A percentile compares a stretch with the other conserved stretches of the same genome.
These are phyloP conservation scores for Cryptocheilus praepositus DNA, from an alignment of 2,888 invertebrate genomes.

Conservation along the genomic window DNA sequence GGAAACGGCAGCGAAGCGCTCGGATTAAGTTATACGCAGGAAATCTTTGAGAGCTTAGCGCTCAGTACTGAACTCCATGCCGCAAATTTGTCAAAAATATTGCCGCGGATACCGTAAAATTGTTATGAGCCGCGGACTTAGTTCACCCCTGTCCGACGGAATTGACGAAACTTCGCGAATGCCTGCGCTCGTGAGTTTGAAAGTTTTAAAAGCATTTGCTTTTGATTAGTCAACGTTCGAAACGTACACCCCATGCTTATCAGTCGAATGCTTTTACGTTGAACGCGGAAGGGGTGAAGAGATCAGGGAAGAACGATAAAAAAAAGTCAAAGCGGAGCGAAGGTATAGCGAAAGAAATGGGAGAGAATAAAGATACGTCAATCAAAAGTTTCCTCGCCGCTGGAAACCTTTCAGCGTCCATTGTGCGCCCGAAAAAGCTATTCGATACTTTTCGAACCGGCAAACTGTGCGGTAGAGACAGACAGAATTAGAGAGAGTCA, in stretches of 20 bases:
- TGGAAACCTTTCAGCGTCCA: slow-evolving; percentile 57
- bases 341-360: slow-evolving; percentile 8
- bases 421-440: slow-evolving; percentile 50
- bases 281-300: slow-evolving; percentile 1
- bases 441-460: slow-evolving; percentile 61
- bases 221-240: no score
- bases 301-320: slow-evolving; percentile 5
- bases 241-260: no score
- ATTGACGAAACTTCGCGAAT: no score
- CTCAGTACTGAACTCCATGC: not conserved
- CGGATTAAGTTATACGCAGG: slow-evolving; percentile 49
- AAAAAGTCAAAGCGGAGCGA: slow-evolving; percentile 19
- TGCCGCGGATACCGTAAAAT: no score
- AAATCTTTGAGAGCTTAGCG: slow-evolving; percentile 28
- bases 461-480: slow-evolving; percentile 37
- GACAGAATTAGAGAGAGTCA: slow-evolving; percentile 22
- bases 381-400: slow-evolving; percentile 56
- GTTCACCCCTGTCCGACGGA: no score
- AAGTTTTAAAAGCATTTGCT: no score
- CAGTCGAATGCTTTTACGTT: not conserved
- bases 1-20: slow-evolving; percentile 25
- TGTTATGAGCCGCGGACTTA: no score
- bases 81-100: slow-evolving; percentile 1
- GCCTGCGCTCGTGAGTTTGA: no score
- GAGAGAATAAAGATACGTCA: slow-evolving; percentile 48